Conservation (phyloP, 1,140 invertebrate species). For the Limonius californicus region DNA sequence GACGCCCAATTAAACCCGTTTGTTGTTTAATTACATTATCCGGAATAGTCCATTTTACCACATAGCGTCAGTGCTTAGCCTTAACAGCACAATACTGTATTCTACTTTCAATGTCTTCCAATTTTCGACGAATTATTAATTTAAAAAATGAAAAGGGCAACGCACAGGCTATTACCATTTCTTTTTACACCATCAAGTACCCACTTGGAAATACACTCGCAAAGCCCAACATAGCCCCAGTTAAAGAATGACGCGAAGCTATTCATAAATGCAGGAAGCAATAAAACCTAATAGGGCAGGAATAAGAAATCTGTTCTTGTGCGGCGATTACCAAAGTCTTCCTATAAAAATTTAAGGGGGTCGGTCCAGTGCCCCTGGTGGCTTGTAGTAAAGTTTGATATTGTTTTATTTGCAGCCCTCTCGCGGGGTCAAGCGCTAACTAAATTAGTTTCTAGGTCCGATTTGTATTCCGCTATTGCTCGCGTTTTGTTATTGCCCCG, state of each 20-base stretch:
- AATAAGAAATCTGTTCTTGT: constrained; percentile 14
- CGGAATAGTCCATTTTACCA: no score
- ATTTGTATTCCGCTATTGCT: constrained; percentile 47
- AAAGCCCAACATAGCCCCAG: no score
- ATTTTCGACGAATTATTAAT: no score
- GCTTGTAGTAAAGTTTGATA: constrained; percentile 47
- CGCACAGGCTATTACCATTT: no score
- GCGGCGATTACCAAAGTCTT: constrained; percentile 11
- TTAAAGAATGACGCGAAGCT: neutral
- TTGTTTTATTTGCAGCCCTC: constrained; percentile 46
- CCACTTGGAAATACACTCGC: no score
- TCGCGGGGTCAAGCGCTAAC: constrained; percentile 46
- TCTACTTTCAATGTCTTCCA: no score
- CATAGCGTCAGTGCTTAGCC: no score
- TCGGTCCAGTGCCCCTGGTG: constrained; percentile 2
- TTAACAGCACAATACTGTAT: no score
- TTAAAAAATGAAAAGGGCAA: no score
- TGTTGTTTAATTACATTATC: no score
- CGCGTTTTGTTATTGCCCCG: constrained; percentile 20
- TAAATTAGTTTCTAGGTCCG: constrained; percentile 43
- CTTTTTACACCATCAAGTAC: no score
- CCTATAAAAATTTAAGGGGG: constrained; percentile 10
- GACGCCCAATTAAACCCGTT: no score
- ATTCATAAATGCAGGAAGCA: constrained; percentile 1
- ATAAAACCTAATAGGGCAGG: constrained; percentile 9